Evolutionary conservation across 2,113 vertebrate species (phyloP).

Genomic region (Triplophysa siluroides): DNA sequence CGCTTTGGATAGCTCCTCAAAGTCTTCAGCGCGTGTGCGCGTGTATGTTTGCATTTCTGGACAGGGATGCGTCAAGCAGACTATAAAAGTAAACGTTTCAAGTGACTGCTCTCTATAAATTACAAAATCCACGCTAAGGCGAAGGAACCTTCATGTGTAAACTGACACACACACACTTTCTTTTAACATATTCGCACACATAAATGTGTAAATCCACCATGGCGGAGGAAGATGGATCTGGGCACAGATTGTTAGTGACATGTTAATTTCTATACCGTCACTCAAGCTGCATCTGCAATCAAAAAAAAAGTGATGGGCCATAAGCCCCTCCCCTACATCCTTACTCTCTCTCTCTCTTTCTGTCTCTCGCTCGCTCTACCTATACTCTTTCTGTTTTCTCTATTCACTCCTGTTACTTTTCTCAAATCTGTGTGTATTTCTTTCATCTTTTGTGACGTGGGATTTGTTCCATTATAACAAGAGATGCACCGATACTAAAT

Average conservation of each 20-base stretch:
- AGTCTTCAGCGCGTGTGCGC: neutral
- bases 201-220: slow-evolving; percentile 45
- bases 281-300: slow-evolving; percentile 72
- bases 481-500: no score
- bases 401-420: no score
- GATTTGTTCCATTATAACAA: no score
- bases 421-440: no score
- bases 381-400: slow-evolving; percentile 4
- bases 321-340: slow-evolving; percentile 51
- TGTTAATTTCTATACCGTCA: slow-evolving; percentile 81
- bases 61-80: slow-evolving; percentile 46
- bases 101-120: slow-evolving; percentile 70
- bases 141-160: slow-evolving; percentile 48
- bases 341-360: slow-evolving; percentile 21
- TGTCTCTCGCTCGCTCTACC: slow-evolving; percentile 36
- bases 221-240: slow-evolving; percentile 74
- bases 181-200: slow-evolving; percentile 45
- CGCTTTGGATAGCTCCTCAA: slow-evolving; percentile 9
- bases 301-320: slow-evolving; percentile 63
- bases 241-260: slow-evolving; percentile 78
- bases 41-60: neutral
- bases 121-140: slow-evolving; percentile 54
- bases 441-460: no score
- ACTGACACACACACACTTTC: slow-evolving; percentile 39
- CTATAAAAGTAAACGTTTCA: slow-evolving; percentile 69